These are phyloP conservation scores for Carettochelys insculpta DNA, from an alignment of 2,113 vertebrate genomes.

Conservation along the genomic window DNA sequence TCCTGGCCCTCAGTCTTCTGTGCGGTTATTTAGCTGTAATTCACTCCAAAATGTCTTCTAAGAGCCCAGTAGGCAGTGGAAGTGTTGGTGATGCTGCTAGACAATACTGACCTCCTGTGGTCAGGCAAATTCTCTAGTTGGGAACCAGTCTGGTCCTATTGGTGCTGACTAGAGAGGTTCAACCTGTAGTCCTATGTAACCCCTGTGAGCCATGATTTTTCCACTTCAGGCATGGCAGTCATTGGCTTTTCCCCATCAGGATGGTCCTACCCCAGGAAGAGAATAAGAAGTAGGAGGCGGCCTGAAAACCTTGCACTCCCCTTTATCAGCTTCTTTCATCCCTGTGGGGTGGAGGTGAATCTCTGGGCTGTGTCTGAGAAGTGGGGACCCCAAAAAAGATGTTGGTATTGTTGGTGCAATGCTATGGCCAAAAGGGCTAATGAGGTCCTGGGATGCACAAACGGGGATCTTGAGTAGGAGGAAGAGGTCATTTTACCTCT, in stretches of 20 bases:
- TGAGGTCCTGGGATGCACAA: neutral
- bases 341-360: neutral
- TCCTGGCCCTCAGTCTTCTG: too few species aligned
- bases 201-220: neutral
- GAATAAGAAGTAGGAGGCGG: neutral
- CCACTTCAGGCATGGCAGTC: neutral
- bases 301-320: neutral
- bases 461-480: neutral
- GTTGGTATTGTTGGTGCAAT: neutral
- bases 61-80: too few species aligned
- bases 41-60: too few species aligned
- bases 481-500: too few species aligned
- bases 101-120: too few species aligned
- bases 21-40: too few species aligned
- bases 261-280: neutral
- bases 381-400: neutral
- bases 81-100: too few species aligned
- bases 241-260: neutral
- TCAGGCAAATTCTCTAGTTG: too few species aligned
- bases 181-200: too few species aligned
- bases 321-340: neutral
- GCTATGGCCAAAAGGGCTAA: neutral
- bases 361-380: neutral
- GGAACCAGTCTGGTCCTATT: too few species aligned
- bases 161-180: too few species aligned